These are phyloP conservation scores for Sebastes vulpes DNA, from an alignment of 2,797 vertebrate species.

Conservation along the genomic window DNA sequence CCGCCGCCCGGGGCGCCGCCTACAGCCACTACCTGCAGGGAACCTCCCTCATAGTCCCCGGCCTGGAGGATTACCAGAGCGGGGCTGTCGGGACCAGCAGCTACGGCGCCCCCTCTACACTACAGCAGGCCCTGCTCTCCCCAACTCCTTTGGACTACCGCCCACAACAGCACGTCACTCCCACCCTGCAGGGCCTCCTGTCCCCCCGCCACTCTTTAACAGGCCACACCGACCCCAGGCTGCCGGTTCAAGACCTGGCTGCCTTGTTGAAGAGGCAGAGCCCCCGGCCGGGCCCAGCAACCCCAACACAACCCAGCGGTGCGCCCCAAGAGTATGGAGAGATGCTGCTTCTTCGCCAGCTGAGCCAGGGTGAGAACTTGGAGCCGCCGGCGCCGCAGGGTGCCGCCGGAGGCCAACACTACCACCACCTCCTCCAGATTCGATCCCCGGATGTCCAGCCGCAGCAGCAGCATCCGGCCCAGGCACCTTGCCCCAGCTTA, in stretches of 20 bases:
- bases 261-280: constrained; percentile 92
- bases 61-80: constrained; percentile 91
- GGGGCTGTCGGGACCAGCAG: constrained; percentile 70
- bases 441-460: constrained; percentile 89
- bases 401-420: constrained; percentile 83
- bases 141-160: constrained; percentile 95
- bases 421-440: constrained; percentile 93
- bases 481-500: constrained; percentile 79
- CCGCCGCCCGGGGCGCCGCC: constrained; percentile 76
- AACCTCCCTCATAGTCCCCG: constrained; percentile 91
- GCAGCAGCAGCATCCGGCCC: constrained; percentile 78
- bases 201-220: constrained; percentile 97
- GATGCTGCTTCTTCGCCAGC: constrained; percentile 92
- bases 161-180: constrained; percentile 92
- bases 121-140: constrained; percentile 97
- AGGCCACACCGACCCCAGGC: constrained; percentile 92
- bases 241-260: constrained; percentile 93
- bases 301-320: constrained; percentile 70
- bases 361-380: constrained; percentile 91
- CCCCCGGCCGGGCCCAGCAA: constrained; percentile 75
- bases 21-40: constrained; percentile 89
- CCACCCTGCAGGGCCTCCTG: constrained; percentile 96
- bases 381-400: constrained; percentile 82
- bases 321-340: constrained; percentile 90
- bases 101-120: constrained; percentile 91